phyloP scores from a whole-genome alignment of 2,113 vertebrate genomes.

The Triplophysa tibetana region DNA sequence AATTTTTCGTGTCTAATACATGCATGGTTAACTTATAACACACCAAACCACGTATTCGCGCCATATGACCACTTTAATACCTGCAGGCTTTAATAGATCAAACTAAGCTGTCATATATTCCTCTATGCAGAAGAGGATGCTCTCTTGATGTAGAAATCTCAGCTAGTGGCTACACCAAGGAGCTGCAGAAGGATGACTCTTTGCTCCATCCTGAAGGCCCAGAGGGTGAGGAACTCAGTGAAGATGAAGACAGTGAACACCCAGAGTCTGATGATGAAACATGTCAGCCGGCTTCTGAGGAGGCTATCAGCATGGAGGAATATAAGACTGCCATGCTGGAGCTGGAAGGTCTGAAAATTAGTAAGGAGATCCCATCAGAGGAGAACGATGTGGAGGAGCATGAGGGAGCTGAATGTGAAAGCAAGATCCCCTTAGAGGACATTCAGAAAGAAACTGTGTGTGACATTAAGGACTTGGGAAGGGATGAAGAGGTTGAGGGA shows the following conservation, averaged over 20 bases:
- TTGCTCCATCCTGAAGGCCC: slow-evolving; percentile 79
- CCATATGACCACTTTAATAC: no score
- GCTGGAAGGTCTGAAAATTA: slow-evolving; percentile 68
- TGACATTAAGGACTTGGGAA: slow-evolving; percentile 13
- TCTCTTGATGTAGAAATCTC: slow-evolving; percentile 88
- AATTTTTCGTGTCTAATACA: no score
- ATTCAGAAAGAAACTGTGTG: slow-evolving; percentile 43
- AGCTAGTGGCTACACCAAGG: slow-evolving; percentile 90
- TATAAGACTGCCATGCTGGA: slow-evolving; percentile 75
- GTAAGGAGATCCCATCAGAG: slow-evolving; percentile 36
- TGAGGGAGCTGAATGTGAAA: slow-evolving; percentile 34
- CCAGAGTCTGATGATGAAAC: slow-evolving; percentile 42
- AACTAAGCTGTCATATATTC: background rate
- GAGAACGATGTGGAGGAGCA: slow-evolving; percentile 30
- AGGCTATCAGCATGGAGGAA: slow-evolving; percentile 69
- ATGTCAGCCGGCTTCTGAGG: slow-evolving; percentile 17
- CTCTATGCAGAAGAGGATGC: slow-evolving; percentile 74
- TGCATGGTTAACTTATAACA: no score
- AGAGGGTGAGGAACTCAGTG: slow-evolving; percentile 61
- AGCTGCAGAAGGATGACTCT: slow-evolving; percentile 80
- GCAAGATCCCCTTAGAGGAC: slow-evolving; percentile 46
- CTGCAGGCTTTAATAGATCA: background rate
- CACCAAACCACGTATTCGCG: no score
- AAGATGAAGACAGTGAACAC: slow-evolving; percentile 55
- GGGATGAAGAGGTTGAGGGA: slow-evolving; percentile 49